A percentile compares a stretch with the other conserved stretches of the same genome.
Conservation (phyloP, 30 jellyfish, hydroid and myxozoan species). For the Aurelia aurita region DNA sequence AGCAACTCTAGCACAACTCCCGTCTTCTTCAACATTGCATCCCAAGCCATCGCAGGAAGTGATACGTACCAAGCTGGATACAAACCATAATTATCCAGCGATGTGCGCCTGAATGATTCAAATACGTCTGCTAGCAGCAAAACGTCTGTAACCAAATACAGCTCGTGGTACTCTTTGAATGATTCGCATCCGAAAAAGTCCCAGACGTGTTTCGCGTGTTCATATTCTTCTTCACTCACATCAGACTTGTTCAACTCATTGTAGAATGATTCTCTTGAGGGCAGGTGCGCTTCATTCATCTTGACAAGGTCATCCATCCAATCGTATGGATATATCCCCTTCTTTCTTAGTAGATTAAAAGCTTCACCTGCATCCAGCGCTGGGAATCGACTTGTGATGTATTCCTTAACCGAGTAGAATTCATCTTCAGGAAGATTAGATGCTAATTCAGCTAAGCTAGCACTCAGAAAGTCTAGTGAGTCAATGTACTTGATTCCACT, state of each 20-base stretch:
- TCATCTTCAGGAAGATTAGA: neutral
- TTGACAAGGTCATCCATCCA: neutral
- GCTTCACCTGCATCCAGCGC: neutral
- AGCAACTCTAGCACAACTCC: neutral
- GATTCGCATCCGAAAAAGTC: neutral
- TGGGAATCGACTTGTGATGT: neutral
- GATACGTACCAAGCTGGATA: neutral
- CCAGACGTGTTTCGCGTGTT: too few species aligned
- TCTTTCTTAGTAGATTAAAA: neutral
- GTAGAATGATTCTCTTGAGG: neutral
- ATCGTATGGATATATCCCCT: slow-evolving; percentile 1
- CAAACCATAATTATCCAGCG: neutral
- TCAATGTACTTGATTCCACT: too few species aligned
- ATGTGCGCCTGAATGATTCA: neutral
- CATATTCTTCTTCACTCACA: too few species aligned
- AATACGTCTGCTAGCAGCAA: neutral
- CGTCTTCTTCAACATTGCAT: slow-evolving; percentile 25
- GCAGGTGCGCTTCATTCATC: neutral
- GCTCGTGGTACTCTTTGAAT: neutral
- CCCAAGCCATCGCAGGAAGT: slow-evolving; percentile 31
- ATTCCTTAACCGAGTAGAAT: neutral
- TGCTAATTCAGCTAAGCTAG: neutral
- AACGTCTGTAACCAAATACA: neutral
- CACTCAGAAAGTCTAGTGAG: neutral
- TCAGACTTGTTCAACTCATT: neutral